These are phyloP conservation scores for Oasisia sp. DNA, from an alignment of 2,888 invertebrate genomes.

Conservation along the genomic window DNA sequence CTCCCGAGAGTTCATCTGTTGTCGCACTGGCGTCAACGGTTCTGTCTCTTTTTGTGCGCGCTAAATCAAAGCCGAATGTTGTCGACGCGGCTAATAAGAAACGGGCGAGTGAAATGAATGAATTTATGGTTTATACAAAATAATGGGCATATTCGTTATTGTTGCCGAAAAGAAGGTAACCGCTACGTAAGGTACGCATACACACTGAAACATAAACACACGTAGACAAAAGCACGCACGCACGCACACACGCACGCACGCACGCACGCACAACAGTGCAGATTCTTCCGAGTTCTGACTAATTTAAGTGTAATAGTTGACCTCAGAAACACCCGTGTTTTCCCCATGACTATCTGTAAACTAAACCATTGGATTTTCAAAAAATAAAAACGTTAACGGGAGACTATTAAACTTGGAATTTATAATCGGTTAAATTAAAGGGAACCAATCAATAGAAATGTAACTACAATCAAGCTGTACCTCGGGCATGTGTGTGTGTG, in stretches of 20 bases:
- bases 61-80: not conserved
- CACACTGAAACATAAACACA: not conserved
- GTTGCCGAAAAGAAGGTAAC: not conserved
- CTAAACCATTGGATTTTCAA: no score
- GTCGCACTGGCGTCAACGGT: conserved; percentile 1
- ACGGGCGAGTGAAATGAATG: not conserved
- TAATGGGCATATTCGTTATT: not conserved
- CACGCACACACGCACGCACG: not conserved
- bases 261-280: not conserved
- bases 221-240: not conserved
- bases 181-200: not conserved
- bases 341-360: no score
- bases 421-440: no score
- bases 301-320: no score
- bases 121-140: not conserved
- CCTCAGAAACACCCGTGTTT: no score
- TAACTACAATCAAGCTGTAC: no score
- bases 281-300: not conserved
- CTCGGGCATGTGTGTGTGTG: not conserved
- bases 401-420: no score
- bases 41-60: not conserved
- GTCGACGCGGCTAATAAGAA: not conserved
- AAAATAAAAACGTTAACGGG: no score
- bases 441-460: no score
- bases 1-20: not conserved